Evolutionary conservation across 2,888 invertebrate genomes (phyloP), one percentile per base, ranked within the genome.

Genomic region (Himalopsyche japonica): DNA sequence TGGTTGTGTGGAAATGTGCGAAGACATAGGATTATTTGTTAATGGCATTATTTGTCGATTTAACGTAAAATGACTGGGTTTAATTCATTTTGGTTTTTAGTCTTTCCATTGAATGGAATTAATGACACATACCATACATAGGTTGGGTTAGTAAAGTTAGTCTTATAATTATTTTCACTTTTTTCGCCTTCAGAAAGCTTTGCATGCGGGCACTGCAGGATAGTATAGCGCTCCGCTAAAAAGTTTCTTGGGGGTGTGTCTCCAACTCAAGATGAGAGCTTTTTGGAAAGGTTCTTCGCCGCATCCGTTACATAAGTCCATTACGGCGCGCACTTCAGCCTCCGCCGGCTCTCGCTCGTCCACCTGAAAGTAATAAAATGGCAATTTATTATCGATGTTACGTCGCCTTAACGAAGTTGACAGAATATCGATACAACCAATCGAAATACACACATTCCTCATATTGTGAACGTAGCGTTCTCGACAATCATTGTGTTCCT

Each of bases 341-440:
- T 97, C 96, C 0, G 97, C 97, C 0, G 96, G 96, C 88, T 97
- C 97, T 70, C 95, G 92, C 88, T 96, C 96, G 85, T 96, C 95
- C 80, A 93, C 92, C 90, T 94, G 91, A 4, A 92, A 90, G 87
- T 91, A 80, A 47, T 70, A 30, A 30, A 24, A 27, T 70, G 4
- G 1, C 24, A 70, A 27, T 30, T 70, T 27, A 81, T 81, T 79
- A 43, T 82, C 32, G 64, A 2, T 20, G 3, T 64, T 32, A 15
- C 70, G 18, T 20, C 30, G 3, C 12, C 10, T 24, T 30, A 70
- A 70, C 24, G 8, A 37, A 70, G 70, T 70, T 70, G 70, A 27
- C 2, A 27, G 20, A 20, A 70, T 70, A 70, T 43, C 12, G 10
- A 32, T 32, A 32, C 32, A 77, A 32, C n/a, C 32, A 2, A 7